A percentile compares a stretch with the other conserved stretches of the same genome.
Conservation (phyloP, 2,888 invertebrate species). For the Branchellion lobata region DNA sequence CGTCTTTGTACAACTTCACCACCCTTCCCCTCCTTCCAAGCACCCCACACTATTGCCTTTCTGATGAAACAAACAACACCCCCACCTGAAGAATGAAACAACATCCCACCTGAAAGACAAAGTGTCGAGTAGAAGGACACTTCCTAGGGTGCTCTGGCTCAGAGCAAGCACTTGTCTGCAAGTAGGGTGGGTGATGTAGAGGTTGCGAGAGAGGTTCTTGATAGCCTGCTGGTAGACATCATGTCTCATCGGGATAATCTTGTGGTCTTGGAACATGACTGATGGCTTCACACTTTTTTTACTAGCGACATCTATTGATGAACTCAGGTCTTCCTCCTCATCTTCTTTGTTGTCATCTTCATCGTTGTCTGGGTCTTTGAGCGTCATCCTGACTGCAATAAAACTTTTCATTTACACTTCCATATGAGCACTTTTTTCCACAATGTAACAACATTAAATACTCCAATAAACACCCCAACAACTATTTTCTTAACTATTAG, state of each 20-base stretch:
- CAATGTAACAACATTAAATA: too few species aligned
- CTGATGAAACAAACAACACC: not conserved
- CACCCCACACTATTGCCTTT: too few species aligned
- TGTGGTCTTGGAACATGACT: not conserved
- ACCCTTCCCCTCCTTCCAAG: not conserved
- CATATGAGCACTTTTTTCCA: too few species aligned
- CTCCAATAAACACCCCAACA: not conserved
- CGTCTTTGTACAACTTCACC: not conserved
- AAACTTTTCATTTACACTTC: too few species aligned
- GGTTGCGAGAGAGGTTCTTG: constrained; percentile 56
- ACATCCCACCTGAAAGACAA: constrained; percentile 31
- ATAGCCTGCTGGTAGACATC: constrained; percentile 55
- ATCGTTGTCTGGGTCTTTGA: constrained; percentile 17
- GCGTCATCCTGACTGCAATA: constrained; percentile 36
- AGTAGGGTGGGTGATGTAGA: constrained; percentile 60
- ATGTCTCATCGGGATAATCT: constrained; percentile 56
- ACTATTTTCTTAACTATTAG: not conserved
- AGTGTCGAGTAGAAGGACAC: constrained; percentile 47
- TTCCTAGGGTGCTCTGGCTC: constrained; percentile 60
- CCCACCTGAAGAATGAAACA: too few species aligned
- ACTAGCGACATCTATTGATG: not conserved
- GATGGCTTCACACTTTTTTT: not conserved
- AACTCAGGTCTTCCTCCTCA: not conserved
- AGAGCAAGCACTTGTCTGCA: constrained; percentile 61
- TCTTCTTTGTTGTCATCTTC: not conserved